Base-by-base conservation (phyloP, 1,140 invertebrate genomes). In the Drosophila pseudoananassae region DNA sequence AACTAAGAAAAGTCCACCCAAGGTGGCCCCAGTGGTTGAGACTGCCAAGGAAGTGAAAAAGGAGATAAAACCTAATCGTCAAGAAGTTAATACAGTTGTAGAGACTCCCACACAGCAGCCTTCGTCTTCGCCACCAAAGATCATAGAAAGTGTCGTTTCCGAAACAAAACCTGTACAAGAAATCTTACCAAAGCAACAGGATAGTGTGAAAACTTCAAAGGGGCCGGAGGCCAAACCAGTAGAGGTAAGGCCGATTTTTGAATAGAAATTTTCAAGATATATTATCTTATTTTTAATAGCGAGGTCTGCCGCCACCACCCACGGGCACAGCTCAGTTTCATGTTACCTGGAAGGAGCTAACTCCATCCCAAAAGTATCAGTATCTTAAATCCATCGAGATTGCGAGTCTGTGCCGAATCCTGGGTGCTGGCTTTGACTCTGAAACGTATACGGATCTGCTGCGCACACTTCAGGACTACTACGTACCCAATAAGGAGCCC, bases 351-450 rank as follows among this genome's bases (percentile, higher is more conserved):
- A 92, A 88, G 50, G 91, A 91, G 49, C 43, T 92, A 1, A 45
- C 76, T 17, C 49, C 80, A n/a, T 23, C 54, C 7, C 80, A 91
- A 43, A 92, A 92, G 57, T 92, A 90, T 58, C 31, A 73, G 4
- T 92, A 92, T 53, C 54, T 84, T 2, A 77, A 91, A 56, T 84
- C 79, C 1, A 91, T 92, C 54, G 53, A 91, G 43, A 40, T 79
- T 8, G 9, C 54, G 1, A 72, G 76, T 33, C 23, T 92, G n/a
- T 72, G 81, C 38, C 90, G 84, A 61, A 70, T 92, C 23, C 70
- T 92, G 12, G 91, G 91, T 1, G 91, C 90, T 31, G 83, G 90
- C 9, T 88, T 92, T 15, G 87, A 90, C 59, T 84, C 83, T 1
- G 84, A 89, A 3, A 92, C 89, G 1, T 75, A 90, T 5, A 68